Evolutionary conservation across 92 coral and sea anemone species (phyloP), one percentile per base, ranked within the genome.

Genomic region (Epizoanthus illoricatus): DNA sequence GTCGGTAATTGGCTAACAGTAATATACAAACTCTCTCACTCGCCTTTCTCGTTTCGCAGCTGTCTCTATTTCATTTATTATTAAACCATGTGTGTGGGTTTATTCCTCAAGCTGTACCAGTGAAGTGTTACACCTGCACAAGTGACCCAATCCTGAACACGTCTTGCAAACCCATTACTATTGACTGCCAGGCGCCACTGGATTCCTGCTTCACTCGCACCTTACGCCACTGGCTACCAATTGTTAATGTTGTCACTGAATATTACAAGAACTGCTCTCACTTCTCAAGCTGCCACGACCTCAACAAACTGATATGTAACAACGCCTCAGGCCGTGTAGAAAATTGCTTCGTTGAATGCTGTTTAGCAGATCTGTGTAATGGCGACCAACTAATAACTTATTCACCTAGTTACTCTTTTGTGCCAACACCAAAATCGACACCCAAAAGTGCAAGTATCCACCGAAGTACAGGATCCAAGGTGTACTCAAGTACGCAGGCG

Each of bases 361-460:
- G 94, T 69, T 70, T 78, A 67, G 90, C 86, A 21, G 89, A 88
- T 59, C 80, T 91, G 61, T 91, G 94, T n/a, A 91, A 91, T 68
- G 60, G 76, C 56, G 85, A 36, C 58, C 65, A 79, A 23, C 70
- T 82, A 16, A 81, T 71, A 45, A 73, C 79, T 13, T 11, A 66
- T 24, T 41, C 71, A n/a, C 36, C 23, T 33, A 62, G 23, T 4
- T 33, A 20, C 23, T 5, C 67, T 20, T 11, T 62, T 23, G 23
- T 62, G 8, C 67, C 7, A 6, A 18, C 67, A 66, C 12, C 71
- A 9, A 65, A 65, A 16, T 13, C 42, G 16, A 65, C 70, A 11
- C 45, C 43, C 19, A 11, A 8, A 66, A 66, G 47, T 20, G 23
- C 6, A 66, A 6, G 18, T 24, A 28, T 66, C 42, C 1, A 23